Conservation (phyloP, 2,113 vertebrate genomes). For the Platycercus adscitus region DNA sequence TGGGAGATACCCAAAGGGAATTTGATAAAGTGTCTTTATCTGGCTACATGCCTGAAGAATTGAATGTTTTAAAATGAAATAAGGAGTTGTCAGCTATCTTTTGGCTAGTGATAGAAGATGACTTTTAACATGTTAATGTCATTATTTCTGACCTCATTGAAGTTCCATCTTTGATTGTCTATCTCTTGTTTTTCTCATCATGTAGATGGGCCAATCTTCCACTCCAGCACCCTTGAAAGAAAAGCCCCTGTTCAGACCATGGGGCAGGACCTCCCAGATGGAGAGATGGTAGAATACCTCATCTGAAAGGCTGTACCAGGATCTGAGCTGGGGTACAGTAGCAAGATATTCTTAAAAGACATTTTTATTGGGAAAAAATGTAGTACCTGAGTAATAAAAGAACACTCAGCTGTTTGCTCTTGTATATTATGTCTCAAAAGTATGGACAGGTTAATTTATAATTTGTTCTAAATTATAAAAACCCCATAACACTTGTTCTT, state of each 20-base stretch:
- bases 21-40: not conserved
- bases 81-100: not conserved
- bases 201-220: slow-evolving; percentile 77
- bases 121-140: not conserved
- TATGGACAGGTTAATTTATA: slow-evolving; percentile 73
- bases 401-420: slow-evolving; percentile 63
- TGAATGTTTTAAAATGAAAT: not conserved
- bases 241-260: slow-evolving; percentile 75
- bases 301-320: slow-evolving; percentile 70
- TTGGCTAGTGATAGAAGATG: not conserved
- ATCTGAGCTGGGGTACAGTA: slow-evolving; percentile 59
- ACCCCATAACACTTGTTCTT: slow-evolving; percentile 18
- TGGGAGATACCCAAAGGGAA: not conserved
- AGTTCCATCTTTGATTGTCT: slow-evolving; percentile 17
- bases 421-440: slow-evolving; percentile 73
- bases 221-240: slow-evolving; percentile 80
- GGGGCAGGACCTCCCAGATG: slow-evolving; percentile 80
- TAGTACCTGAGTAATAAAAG: slow-evolving; percentile 74
- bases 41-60: not conserved
- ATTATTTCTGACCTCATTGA: not conserved
- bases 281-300: slow-evolving; percentile 86
- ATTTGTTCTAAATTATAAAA: slow-evolving; percentile 73
- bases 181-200: slow-evolving; percentile 41
- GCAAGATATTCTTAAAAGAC: slow-evolving; percentile 67
- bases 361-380: slow-evolving; percentile 63